Base-by-base conservation (phyloP, 2,797 vertebrate species). In the Ambastaia sidthimunki region DNA sequence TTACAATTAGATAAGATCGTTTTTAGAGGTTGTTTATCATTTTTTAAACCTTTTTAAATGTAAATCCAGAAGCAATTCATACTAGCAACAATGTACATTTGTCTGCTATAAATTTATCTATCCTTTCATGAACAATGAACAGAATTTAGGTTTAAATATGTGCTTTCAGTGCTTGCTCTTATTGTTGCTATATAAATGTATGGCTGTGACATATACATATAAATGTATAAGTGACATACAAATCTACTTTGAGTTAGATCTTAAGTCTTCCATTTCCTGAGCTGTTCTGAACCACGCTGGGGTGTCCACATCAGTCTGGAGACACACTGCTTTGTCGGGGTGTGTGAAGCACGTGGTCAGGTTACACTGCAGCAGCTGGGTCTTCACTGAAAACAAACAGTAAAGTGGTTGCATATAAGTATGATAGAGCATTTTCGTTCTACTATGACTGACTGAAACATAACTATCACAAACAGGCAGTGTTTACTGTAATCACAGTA, bases 281-380 rank as follows among this genome's bases (percentile, higher is more conserved):
- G 50, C 47, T 18, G 63, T 55, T 75, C 59, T 50, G 0, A 80
- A 79, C 57, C 67, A 73, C 41, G 60, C 67, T 12, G 18, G 69
- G 60, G 60, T 71, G 37, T 89, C 86, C 23, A 80, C 71, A 62
- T 54, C 72, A 68, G 54, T 69, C 73, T 87, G 76, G 68, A 90
- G 85, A 60, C 81, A 23, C 1, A 84, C 85, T 76, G 80, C 71
- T 84, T 89, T 93, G 80, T 83, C 19, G 59, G 95, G 93, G 70
- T 87, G 90, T 85, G 54, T 93, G 86, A 97, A 93, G 82, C 92
- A 93, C 79, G 96, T 74, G 68, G 92, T 95, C 41, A 98, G 93
- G 82, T 97, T 95, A 89, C 96, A 97, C 70, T 93, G 94, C 86
- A 93, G 91, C 31, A 95, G 86, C 83, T 97, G 92, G 80, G 91